Evolutionary conservation across 1,140 invertebrate species (phyloP).

Genomic region (Melitaea cinxia): DNA sequence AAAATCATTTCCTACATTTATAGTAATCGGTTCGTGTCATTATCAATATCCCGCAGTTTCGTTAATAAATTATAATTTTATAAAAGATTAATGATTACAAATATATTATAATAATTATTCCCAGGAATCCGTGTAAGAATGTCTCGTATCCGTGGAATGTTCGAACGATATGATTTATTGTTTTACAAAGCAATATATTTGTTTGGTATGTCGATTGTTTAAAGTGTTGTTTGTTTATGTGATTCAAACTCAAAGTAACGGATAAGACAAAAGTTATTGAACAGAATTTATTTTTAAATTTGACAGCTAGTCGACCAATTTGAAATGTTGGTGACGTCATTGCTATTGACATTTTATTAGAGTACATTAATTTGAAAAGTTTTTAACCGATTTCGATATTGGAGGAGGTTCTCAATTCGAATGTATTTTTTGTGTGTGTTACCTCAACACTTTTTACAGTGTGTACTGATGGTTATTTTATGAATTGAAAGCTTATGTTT

Average conservation of each 20-base stretch:
- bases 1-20: no score
- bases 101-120: conserved; percentile 19
- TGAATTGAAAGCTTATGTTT: no score
- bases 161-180: conserved; percentile 1
- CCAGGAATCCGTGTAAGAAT: conserved; percentile 16
- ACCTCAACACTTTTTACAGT: no score
- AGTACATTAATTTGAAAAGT: no score
- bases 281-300: not conserved
- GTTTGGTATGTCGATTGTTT: not conserved
- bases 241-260: not conserved
- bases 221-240: not conserved
- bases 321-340: not conserved
- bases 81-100: conserved; percentile 66
- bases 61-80: conserved; percentile 73
- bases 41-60: conserved; percentile 45
- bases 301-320: not conserved
- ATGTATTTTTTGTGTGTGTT: no score
- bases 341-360: not conserved
- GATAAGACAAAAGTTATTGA: not conserved
- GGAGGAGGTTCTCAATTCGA: no score
- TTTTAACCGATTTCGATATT: no score
- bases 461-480: no score
- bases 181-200: not conserved
- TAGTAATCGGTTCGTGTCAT: no score
- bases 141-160: not conserved